A percentile compares a stretch with the other conserved stretches of the same genome.
Evolutionary conservation across 1,140 invertebrate genomes (phyloP).

Genomic region (Euura saliciscinereae): DNA sequence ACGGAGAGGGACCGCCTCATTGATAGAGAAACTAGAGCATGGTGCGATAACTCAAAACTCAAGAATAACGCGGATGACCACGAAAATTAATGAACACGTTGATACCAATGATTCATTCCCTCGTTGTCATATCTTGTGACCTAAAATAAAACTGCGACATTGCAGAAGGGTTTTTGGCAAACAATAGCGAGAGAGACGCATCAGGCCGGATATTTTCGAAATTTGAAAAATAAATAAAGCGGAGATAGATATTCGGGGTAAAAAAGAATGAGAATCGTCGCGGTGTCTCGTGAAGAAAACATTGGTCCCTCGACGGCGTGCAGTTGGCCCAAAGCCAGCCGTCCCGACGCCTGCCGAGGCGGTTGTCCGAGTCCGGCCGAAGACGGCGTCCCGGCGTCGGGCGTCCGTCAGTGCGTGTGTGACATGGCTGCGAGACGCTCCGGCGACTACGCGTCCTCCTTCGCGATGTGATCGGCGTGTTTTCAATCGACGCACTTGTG

Average conservation of each 20-base stretch:
- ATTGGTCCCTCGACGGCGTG: slow-evolving; percentile 26
- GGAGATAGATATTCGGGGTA: slow-evolving; percentile 17
- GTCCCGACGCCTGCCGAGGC: slow-evolving; percentile 54
- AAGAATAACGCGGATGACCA: too few species aligned
- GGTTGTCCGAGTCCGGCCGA: slow-evolving; percentile 52
- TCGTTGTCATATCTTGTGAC: too few species aligned
- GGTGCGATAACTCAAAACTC: too few species aligned
- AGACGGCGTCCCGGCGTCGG: slow-evolving; percentile 57
- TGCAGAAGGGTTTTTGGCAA: too few species aligned
- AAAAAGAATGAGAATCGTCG: slow-evolving; percentile 26
- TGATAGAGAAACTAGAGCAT: too few species aligned
- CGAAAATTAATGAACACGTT: too few species aligned
- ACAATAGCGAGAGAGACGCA: too few species aligned
- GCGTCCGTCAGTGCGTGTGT: slow-evolving; percentile 58
- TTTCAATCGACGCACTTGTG: slow-evolving; percentile 1
- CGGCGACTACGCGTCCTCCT: slow-evolving; percentile 46
- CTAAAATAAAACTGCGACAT: too few species aligned
- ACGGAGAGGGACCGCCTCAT: too few species aligned
- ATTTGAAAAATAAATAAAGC: background rate
- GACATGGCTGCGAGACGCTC: slow-evolving; percentile 57
- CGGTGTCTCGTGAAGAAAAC: slow-evolving; percentile 19
- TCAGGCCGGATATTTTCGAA: too few species aligned
- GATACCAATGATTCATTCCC: too few species aligned
- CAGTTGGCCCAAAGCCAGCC: slow-evolving; percentile 51
- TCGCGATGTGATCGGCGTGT: slow-evolving; percentile 37